Base-by-base conservation (phyloP, 2,888 invertebrate genomes). In the Sericinus montela region DNA sequence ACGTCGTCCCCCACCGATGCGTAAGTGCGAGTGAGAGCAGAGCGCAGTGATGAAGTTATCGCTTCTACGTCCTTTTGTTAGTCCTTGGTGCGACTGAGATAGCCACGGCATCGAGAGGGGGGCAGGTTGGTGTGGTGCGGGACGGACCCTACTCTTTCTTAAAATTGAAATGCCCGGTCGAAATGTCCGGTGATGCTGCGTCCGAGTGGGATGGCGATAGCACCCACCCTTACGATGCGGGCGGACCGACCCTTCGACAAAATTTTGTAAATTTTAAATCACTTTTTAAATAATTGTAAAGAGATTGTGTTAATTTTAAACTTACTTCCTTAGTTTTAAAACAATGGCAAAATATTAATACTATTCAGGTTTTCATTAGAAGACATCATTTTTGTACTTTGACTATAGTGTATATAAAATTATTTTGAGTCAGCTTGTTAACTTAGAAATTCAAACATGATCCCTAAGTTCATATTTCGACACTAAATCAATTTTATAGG, bases 111-210 rank as follows among this genome's bases (percentile, higher is more conserved):
- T 74, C 69, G 68, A 62, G 60, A 65, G 79, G 63, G 58, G 65
- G 55, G 60, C 58, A 56, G 74, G 57, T 67, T 72, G 60, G 79
- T 69, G 80, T 71, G 72, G 72, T 73, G 62, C 72, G 80, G 65
- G 75, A 75, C 71, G 79, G 82, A 82, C 86, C 84, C 86, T 86
- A 84, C 88, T 87, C 87, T 89, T 88, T 88, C 89, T 89, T 88
- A 87, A 88, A 89, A 89, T 89, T 89, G 88, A 89, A 89, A 89
- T 88, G 89, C 88, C 88, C 88, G 89, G 88, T 87, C 89, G 88
- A 88, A 89, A 86, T 89, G 89, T 88, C 89, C 89, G 85, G 89
- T 82, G 87, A 87, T 82, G 88, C 87, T 87, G 86, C 82, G 88
- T 87, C 87, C 87, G 87, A 88, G 87, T 80, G 68, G 86, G 87